Evolutionary conservation across 2,888 invertebrate species (phyloP).

Genomic region (Corbicula japonica): DNA sequence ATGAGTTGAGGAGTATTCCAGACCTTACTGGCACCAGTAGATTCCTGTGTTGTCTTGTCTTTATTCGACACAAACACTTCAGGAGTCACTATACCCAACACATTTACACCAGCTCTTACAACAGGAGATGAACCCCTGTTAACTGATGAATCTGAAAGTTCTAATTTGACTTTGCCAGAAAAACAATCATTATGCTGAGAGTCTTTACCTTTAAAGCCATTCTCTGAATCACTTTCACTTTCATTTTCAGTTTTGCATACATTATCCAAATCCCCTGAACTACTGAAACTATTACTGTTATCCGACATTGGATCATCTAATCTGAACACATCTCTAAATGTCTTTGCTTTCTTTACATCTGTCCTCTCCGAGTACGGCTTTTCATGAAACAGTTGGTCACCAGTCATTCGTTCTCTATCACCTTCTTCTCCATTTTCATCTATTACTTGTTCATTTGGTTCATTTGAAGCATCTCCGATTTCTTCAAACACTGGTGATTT

Average conservation of each 20-base stretch:
- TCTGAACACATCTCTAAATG: constrained; percentile 43
- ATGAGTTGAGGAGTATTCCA: constrained; percentile 12
- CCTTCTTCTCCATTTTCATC: neutral
- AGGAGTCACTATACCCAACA: constrained; percentile 4
- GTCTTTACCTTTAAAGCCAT: too few relatives aligned
- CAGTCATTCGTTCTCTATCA: neutral
- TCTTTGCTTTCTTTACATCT: constrained; percentile 18
- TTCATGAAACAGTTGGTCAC: neutral
- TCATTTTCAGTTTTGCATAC: constrained; percentile 5
- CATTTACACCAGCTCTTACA: neutral
- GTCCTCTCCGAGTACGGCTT: neutral
- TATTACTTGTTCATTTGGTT: neutral
- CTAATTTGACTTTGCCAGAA: too few relatives aligned
- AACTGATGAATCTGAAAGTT: neutral
- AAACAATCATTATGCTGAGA: too few relatives aligned
- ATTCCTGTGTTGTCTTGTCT: constrained; percentile 7
- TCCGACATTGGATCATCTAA: constrained; percentile 40
- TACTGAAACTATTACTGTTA: constrained; percentile 6
- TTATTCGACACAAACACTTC: neutral
- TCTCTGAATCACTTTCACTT: too few relatives aligned
- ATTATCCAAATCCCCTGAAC: neutral
- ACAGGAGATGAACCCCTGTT: neutral
- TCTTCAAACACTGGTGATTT: too few relatives aligned
- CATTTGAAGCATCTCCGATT: too few relatives aligned
- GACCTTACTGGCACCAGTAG: neutral